A percentile compares a stretch with the other conserved stretches of the same genome.
These are phyloP conservation scores for Crotophaga sulcirostris DNA, from an alignment of 2,113 vertebrate species.

Conservation along the genomic window DNA sequence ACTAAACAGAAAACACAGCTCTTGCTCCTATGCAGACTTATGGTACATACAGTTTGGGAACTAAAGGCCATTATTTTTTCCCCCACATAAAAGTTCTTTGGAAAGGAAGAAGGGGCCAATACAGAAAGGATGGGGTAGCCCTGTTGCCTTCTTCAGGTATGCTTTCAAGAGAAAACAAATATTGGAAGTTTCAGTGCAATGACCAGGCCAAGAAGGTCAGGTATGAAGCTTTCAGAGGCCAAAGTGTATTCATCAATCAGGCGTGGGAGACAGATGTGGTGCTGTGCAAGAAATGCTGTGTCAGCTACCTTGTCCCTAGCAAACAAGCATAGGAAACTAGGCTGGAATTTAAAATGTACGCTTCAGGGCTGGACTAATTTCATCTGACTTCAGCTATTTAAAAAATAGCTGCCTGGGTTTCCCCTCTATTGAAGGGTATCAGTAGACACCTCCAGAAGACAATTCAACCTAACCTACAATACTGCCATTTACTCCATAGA, in stretches of 20 bases:
- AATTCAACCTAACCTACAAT: background rate
- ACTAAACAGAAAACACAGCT: background rate
- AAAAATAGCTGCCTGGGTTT: background rate
- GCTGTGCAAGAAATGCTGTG: background rate
- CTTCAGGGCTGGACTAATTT: background rate
- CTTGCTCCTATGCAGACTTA: background rate
- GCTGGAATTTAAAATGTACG: background rate
- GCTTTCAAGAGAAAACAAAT: background rate
- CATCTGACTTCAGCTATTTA: background rate
- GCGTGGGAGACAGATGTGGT: background rate
- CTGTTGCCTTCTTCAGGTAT: background rate
- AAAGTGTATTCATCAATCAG: background rate
- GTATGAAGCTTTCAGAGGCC: background rate
- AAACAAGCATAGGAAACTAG: background rate
- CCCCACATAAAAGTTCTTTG: background rate
- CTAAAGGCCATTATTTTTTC: background rate
- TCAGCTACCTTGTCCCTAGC: background rate
- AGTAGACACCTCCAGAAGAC: background rate
- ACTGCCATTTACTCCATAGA: background rate
- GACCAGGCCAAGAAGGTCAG: background rate
- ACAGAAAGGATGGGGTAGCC: background rate
- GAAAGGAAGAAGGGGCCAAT: background rate
- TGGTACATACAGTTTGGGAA: fast-evolving
- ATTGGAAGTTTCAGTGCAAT: background rate
- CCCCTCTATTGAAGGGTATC: background rate